Evolutionary conservation across 2,888 invertebrate species (phyloP), one percentile per base, ranked within the genome.

Genomic region (Trissoscelio sp.): DNA sequence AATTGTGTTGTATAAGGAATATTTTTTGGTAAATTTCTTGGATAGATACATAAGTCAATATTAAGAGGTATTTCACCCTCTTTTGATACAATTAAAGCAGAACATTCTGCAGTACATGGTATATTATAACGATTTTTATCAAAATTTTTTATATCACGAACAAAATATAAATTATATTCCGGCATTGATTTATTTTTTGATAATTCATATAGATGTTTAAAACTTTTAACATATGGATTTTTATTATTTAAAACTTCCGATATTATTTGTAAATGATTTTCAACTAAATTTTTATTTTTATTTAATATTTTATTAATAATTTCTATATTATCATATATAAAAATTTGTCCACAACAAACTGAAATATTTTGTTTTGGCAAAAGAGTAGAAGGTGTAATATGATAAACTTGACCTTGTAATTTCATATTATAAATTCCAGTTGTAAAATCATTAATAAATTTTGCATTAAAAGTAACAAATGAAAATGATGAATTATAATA

Each of bases 351-450:
- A 22, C 37, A 34, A 16, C 2, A 2, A 44, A 62, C 44, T 6
- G 9, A 1, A 42, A 6, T 48, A 28, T 37, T 42, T 12, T 24
- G 39, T 7, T 24, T 16, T 22, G 62, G 62, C 5, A 46, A 2
- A 11, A 62, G 11, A 5, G 44, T 28, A 11, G 44, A 14, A 2
- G 39, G 66, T n/a, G 16, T 34, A 6, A 5, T 39, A 39, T 66
- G 66, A 53, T 20, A 53, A 7, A 78, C 62, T 44, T 78, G 55
- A 0, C 77, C 77, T 66, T 78, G 74, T 28, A 80, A 46, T 73
- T 73, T 80, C 7, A 77, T 42, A 51, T 83, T 83, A 53, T 77
- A 83, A 22, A 83, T 34, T 39, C 78, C 70, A 14, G 5, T 42
- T 24, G 39, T 31, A 12, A 14, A 11, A 11, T 72, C 20, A 62